Base-by-base conservation (phyloP, 2,888 invertebrate species). In the Coremacera marginata region DNA sequence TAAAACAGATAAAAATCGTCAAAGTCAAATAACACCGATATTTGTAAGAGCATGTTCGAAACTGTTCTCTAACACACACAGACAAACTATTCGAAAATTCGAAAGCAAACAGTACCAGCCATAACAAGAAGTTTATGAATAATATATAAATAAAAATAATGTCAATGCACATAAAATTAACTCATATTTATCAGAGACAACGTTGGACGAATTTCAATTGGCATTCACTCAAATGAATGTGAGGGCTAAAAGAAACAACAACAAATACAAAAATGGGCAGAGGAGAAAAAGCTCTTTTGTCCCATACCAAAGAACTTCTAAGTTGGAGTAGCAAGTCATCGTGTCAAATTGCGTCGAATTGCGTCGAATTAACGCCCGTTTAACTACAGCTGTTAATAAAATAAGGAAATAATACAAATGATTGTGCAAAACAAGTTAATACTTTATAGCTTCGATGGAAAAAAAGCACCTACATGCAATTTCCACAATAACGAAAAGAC, bases 61-160 rank as follows among this genome's bases (percentile, higher is more conserved):
- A 55, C 22, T 19, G 55, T 25, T 25, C 57, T 2, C 8, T 3
- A 22, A 25, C 19, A 57, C 55, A 57, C 57, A n/a, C 57, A 57
- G 11, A 44, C 14, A 14, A 44, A 44, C 44, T 44, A 2, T 19
- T 55, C 19, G 55, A 55, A 55, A 55, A 19, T 55, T 19, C 55
- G 19, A 55, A 19, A 19, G 19, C n/a, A 55, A 55, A 1, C 5
- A 55, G 1, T 16, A 52, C 5, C 5, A 8, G 8, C n/a, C 16
- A 55, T 19, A 7, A 55, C n/a, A 55, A 55, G 8, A 55, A 55
- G 19, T 55, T 8, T 19, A 5, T 8, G 19, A 57, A 72, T 27
- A 72, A 55, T 51, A 70, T 7, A 52, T 22, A 70, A 70, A 31
- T 31, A 31, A 70, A 70, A 70, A 55, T 49, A 55, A 73, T 44